Base-by-base conservation (phyloP, 2,113 vertebrate species). In the Polypterus senegalus region DNA sequence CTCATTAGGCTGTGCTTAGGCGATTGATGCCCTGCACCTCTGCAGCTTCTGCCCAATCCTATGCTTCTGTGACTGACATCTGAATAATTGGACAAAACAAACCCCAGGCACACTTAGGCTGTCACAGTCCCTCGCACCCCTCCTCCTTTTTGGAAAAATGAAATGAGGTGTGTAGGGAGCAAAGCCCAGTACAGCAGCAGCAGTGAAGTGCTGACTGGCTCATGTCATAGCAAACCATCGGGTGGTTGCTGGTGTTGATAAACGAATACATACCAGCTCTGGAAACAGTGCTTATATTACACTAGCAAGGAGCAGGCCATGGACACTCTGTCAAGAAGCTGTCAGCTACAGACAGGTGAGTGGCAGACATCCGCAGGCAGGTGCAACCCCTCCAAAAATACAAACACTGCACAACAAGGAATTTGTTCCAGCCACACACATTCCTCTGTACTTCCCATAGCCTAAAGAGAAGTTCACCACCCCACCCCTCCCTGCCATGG, bases 51-150 rank as follows among this genome's bases (percentile, higher is more conserved):
- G 80, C 77, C 66, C 3, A 70, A 67, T 74, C 57, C 56, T 52
- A 45, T 65, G 74, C 76, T 78, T 79, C 77, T 81, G 62, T 68
- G 66, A 79, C 69, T 72, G 83, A 85, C 82, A 88, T 79, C 62
- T 78, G 86, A 79, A 81, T 91, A 89, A 89, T 86, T 89, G 89
- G 83, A 81, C 76, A 81, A 78, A 88, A 88, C 81, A 77, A 86
- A 80, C 71, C 71, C 65, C 45, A 56, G 70, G 79, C 57, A 62
- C 71, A 57, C 45, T 47, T 73, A 72, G 71, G 79, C 73, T 79
- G 81, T 73, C 79, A 68, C 60, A 8, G 59, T 9, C 60, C 45
- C 44, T 62, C n/a, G 49, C 6, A 67, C 27, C 27, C 27, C 27
- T 27, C 27, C 27, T 27, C 27, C 27, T 27, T 27, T 27, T 27